These are phyloP conservation scores for Mesembrinibis cayennensis DNA, from an alignment of 2,113 vertebrate species.

Conservation along the genomic window DNA sequence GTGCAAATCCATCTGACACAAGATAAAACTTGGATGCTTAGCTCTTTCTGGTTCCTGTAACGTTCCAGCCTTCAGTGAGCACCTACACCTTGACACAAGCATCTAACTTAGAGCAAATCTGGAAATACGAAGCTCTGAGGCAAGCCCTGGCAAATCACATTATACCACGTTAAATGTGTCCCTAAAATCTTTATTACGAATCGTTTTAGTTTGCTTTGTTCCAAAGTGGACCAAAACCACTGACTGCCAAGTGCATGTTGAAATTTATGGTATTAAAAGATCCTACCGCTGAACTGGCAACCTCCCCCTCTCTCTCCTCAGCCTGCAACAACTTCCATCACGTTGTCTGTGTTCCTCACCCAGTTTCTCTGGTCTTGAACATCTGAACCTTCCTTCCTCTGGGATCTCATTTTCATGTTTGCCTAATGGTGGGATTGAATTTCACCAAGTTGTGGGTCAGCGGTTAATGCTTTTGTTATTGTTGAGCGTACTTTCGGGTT, in stretches of 20 bases:
- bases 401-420: slow-evolving; percentile 72
- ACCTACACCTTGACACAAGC: background rate
- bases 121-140: background rate
- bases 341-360: background rate
- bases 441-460: slow-evolving; percentile 67
- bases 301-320: background rate
- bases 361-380: background rate
- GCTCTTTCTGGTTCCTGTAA: background rate
- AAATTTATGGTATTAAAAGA: slow-evolving; percentile 13
- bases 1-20: background rate
- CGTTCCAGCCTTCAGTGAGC: background rate
- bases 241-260: background rate
- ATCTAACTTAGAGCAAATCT: background rate
- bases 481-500: slow-evolving; percentile 63
- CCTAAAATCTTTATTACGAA: background rate
- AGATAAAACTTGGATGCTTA: background rate
- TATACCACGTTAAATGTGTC: background rate
- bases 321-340: background rate
- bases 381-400: slow-evolving; percentile 52
- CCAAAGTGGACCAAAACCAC: background rate
- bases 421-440: slow-evolving; percentile 70
- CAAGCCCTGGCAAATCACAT: background rate
- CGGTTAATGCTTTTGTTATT: slow-evolving; percentile 76
- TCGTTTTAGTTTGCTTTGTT: background rate
- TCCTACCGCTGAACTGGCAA: background rate